Evolutionary conservation across 2,113 vertebrate genomes (phyloP).

Genomic region (Mixornis gularis): DNA sequence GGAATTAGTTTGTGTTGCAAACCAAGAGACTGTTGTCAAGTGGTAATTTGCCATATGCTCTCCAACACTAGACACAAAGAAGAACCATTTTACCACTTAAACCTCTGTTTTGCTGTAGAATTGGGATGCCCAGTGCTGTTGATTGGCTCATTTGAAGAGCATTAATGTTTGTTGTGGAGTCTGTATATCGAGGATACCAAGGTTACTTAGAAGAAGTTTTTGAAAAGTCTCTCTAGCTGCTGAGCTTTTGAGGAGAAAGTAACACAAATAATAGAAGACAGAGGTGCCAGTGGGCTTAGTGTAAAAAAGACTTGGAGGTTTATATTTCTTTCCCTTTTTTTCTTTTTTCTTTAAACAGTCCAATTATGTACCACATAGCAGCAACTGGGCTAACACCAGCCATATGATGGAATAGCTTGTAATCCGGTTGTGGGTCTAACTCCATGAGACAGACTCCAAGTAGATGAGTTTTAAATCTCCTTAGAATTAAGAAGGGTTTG

Average conservation of each 20-base stretch:
- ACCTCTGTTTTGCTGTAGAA: background rate
- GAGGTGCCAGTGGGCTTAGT: constrained; percentile 12
- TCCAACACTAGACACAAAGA: constrained; percentile 48
- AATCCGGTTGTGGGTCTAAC: constrained; percentile 63
- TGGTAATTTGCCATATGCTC: constrained; percentile 50
- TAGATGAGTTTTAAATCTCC: constrained; percentile 71
- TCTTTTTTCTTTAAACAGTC: constrained; percentile 2
- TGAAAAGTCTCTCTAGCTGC: background rate
- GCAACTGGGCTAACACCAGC: constrained; percentile 51
- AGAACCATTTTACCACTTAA: background rate
- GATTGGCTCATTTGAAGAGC: background rate
- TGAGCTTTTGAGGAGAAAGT: constrained; percentile 33
- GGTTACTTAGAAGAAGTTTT: background rate
- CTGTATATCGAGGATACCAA: background rate
- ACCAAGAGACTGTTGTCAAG: background rate
- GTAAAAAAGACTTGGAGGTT: background rate
- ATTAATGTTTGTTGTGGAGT: background rate
- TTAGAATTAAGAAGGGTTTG: constrained; percentile 70
- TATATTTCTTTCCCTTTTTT: background rate
- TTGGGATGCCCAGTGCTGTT: background rate
- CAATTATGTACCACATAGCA: constrained; percentile 39
- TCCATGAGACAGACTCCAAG: constrained; percentile 58
- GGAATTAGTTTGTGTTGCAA: constrained; percentile 22
- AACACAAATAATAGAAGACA: background rate
- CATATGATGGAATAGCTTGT: constrained; percentile 65